Base-by-base conservation (phyloP, 35 echinoderm and acorn worm genomes). In the Amphiura filiformis region DNA sequence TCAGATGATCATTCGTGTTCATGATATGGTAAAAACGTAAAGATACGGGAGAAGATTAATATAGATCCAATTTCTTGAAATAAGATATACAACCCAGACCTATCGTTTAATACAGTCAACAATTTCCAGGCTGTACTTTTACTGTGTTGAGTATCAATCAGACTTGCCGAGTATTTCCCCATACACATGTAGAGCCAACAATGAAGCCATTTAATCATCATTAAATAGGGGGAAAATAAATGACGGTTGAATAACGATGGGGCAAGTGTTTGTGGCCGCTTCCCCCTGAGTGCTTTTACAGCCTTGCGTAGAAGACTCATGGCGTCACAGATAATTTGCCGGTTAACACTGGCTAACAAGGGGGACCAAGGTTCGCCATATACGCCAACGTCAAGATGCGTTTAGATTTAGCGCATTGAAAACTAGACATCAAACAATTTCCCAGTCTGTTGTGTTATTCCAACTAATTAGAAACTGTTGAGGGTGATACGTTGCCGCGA, bases 381-480 rank as follows among this genome's bases (percentile, higher is more conserved):
- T 20, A 81, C 5, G 49, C 49, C 22, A 61, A 33, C 83, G 44
- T 85, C 83, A 85, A 32, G 31, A 65, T 64, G 44, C 14, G 83
- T 37, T 37, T 85, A 37, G 56, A 32, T 65, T 39, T 12, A 41
- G 28, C 26, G 26, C 26, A 23, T 70, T 70, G 61, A 26, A 70
- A 13, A 26, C 61, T 70, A 18, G 28, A 70, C 61, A 70, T 37
- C 44, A 61, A 65, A 61, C 31, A 38, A 36, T 28, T 75, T 52
- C 83, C 56, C 32, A 33, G 44, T 85, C 47, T 61, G 44, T 85
- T 38, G 32, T 85, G 83, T 85, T 85, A 85, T 85, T 65, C 52
- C 44, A 65, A 85, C 83, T 85, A 85, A 85, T 85, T 85, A 85
- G 56, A 85, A 85, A 85, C 83, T 23, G 52, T 85, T 85, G 83